phyloP scores from a whole-genome alignment of 1,140 invertebrate genomes.

The Bombus ignitus region DNA sequence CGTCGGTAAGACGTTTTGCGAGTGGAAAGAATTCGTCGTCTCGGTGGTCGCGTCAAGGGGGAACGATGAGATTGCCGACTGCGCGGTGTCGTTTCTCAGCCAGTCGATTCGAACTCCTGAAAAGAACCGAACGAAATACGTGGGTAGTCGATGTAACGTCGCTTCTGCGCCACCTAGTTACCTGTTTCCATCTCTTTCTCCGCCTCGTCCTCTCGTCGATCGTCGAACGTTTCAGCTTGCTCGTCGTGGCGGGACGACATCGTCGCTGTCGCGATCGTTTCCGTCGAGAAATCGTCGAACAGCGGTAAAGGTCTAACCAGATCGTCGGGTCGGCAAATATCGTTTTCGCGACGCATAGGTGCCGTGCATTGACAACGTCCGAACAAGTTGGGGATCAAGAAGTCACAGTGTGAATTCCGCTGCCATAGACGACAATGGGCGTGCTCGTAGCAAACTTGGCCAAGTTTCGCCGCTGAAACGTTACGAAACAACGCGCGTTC shows the following conservation, averaged over 20 bases:
- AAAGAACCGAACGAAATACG: background rate
- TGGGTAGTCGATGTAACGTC: background rate
- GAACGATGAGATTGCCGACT: constrained; percentile 70
- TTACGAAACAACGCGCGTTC: too few relatives aligned
- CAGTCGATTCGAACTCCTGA: constrained; percentile 78
- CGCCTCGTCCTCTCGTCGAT: constrained; percentile 19
- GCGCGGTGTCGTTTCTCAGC: constrained; percentile 77
- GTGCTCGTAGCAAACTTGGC: constrained; percentile 94
- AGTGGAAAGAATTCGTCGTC: constrained; percentile 60
- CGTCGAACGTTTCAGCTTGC: background rate
- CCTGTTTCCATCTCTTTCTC: too few relatives aligned
- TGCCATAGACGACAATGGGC: constrained; percentile 93
- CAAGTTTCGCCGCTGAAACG: constrained; percentile 90
- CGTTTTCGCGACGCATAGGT: constrained; percentile 86
- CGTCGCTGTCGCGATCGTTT: background rate
- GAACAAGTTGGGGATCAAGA: constrained; percentile 93
- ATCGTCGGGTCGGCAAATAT: constrained; percentile 82
- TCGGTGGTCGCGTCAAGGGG: constrained; percentile 73
- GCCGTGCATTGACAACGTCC: constrained; percentile 92
- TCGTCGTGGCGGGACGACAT: background rate
- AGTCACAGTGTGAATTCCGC: constrained; percentile 92
- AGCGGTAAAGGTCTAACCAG: constrained; percentile 71
- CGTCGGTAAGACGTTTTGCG: constrained; percentile 55
- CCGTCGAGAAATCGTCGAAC: constrained; percentile 3
- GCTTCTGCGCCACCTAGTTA: background rate